Evolutionary conservation across 2,113 vertebrate species (phyloP).

Genomic region (Thymallus thymallus): DNA sequence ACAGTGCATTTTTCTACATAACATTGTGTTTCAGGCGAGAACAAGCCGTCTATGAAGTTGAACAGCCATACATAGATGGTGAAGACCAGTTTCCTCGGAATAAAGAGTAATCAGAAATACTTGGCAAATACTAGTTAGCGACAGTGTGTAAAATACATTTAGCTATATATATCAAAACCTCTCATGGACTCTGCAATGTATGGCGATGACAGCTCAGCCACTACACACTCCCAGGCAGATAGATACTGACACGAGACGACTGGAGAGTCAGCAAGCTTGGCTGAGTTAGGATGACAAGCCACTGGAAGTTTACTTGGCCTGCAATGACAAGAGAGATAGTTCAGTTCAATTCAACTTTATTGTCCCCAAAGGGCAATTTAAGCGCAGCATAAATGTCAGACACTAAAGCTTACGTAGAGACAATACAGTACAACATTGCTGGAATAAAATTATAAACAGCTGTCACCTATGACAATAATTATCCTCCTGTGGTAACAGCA

Average conservation of each 20-base stretch:
- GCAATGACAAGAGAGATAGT: slow-evolving; percentile 3
- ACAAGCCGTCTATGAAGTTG: slow-evolving; percentile 56
- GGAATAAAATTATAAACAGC: too few relatives aligned
- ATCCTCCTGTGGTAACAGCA: slow-evolving; percentile 3
- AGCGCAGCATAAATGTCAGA: too few relatives aligned
- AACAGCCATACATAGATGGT: slow-evolving; percentile 59
- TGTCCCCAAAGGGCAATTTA: too few relatives aligned
- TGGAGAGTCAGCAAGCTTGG: slow-evolving; percentile 58
- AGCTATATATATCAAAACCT: slow-evolving; percentile 43
- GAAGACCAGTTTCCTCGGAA: slow-evolving; percentile 34
- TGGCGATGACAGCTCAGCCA: slow-evolving; percentile 39
- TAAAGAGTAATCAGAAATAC: slow-evolving; percentile 49
- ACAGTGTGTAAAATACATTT: slow-evolving; percentile 58
- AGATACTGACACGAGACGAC: slow-evolving; percentile 64
- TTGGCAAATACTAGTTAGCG: slow-evolving; percentile 66
- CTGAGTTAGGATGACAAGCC: slow-evolving; percentile 42
- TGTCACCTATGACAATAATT: slow-evolving; percentile 56
- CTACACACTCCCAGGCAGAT: slow-evolving; percentile 28
- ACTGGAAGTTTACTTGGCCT: slow-evolving; percentile 70
- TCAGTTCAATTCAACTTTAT: too few relatives aligned
- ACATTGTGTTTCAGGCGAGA: slow-evolving; percentile 52
- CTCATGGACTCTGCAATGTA: slow-evolving; percentile 20
- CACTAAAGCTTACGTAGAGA: too few relatives aligned
- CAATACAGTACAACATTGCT: background rate
- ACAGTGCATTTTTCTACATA: slow-evolving; percentile 63